Evolutionary conservation across 1,140 invertebrate genomes (phyloP).

Genomic region (Zaprionus ghesquierei): DNA sequence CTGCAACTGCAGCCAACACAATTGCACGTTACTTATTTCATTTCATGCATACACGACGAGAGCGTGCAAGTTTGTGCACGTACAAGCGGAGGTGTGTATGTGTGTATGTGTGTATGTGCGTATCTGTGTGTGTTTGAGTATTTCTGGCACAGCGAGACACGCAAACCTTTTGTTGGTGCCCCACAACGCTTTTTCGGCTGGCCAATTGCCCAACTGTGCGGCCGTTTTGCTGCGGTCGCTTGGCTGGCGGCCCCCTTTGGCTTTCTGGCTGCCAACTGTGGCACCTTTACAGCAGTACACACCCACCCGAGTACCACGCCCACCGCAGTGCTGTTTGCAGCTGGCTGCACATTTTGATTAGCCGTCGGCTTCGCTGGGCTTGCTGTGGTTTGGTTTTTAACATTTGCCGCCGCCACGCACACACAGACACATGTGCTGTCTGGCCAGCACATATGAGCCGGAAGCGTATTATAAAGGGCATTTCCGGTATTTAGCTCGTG

Average conservation of each 20-base stretch:
- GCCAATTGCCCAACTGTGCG: neutral
- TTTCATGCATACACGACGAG: neutral
- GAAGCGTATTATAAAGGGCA: constrained; percentile 77
- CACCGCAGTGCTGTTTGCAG: constrained; percentile 52
- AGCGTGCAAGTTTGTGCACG: neutral
- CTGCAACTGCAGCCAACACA: neutral
- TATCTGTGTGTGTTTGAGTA: neutral
- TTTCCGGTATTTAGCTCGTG: constrained; percentile 73
- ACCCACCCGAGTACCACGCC: neutral
- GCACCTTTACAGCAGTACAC: constrained; percentile 14
- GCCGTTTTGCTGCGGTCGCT: neutral
- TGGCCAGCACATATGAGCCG: constrained; percentile 65
- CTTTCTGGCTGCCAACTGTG: neutral
- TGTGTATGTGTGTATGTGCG: neutral
- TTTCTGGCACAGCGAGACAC: neutral
- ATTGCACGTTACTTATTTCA: neutral
- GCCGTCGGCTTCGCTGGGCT: constrained; percentile 48
- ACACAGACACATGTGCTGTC: constrained; percentile 33
- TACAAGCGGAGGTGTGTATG: neutral
- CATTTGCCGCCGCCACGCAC: constrained; percentile 43
- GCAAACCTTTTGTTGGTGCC: neutral
- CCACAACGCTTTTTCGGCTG: neutral
- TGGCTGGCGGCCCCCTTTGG: neutral
- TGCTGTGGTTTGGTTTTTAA: constrained; percentile 56
- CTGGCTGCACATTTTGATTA: constrained; percentile 75